Evolutionary conservation across 2,888 invertebrate species (phyloP).

Genomic region (Notocelia uddmanniana): DNA sequence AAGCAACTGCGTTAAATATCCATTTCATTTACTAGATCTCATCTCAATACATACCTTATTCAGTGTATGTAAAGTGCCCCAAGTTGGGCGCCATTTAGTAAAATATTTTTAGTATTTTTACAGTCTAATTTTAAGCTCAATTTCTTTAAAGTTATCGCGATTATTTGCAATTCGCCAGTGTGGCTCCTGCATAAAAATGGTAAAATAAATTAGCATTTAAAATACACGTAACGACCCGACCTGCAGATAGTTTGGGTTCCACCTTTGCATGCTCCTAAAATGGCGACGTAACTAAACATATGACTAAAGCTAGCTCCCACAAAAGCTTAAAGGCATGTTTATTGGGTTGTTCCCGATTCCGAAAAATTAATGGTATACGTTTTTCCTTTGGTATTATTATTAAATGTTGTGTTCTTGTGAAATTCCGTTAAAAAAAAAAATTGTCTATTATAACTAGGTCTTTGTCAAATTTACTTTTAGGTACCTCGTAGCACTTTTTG

Average conservation of each 20-base stretch:
- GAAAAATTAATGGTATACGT: constrained; percentile 53
- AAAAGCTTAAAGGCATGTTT: constrained; percentile 47
- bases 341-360: constrained; percentile 51
- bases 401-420: constrained; percentile 68
- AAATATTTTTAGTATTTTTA: neutral
- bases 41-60: neutral
- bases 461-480: constrained; percentile 17
- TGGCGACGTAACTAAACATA: constrained; percentile 32
- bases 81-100: neutral
- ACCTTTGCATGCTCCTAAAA: constrained; percentile 66
- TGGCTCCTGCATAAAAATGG: constrained; percentile 48
- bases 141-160: neutral
- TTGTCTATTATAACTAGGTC: neutral
- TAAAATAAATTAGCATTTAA: constrained; percentile 40
- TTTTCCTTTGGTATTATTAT: constrained; percentile 56
- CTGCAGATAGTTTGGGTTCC: constrained; percentile 58
- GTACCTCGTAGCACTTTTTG: constrained; percentile 18
- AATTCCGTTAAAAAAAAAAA: constrained; percentile 54
- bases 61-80: neutral
- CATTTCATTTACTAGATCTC: neutral
- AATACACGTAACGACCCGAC: constrained; percentile 37
- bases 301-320: constrained; percentile 35
- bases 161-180: constrained; percentile 2
- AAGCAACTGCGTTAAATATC: neutral
- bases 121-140: neutral